These are phyloP conservation scores for Bathynomus jamesi DNA, from an alignment of 1,140 invertebrate genomes.

Conservation along the genomic window DNA sequence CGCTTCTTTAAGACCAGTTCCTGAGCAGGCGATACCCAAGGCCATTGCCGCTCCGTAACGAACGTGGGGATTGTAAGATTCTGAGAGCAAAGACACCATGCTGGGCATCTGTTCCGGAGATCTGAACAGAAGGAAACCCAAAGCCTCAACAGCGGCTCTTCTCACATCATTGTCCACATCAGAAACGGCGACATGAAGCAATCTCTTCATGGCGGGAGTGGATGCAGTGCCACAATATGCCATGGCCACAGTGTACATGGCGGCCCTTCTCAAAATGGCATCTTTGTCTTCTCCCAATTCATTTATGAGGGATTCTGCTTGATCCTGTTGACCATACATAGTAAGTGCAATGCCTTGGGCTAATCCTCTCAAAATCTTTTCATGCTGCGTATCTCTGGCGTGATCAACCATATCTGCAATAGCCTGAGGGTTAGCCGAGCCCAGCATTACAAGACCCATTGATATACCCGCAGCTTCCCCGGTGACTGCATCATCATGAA, in stretches of 20 bases:
- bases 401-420: slow-evolving; percentile 93
- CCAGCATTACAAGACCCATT: slow-evolving; percentile 98
- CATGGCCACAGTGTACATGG: slow-evolving; percentile 96
- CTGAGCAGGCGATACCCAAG: slow-evolving; percentile 88
- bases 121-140: slow-evolving; percentile 91
- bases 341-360: slow-evolving; percentile 73
- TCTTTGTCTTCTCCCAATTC: slow-evolving; percentile 61
- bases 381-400: slow-evolving; percentile 90
- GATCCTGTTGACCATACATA: slow-evolving; percentile 93
- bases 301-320: slow-evolving; percentile 88
- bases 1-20: slow-evolving; percentile 63
- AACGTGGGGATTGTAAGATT: slow-evolving; percentile 99
- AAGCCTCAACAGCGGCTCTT: slow-evolving; percentile 89
- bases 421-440: slow-evolving; percentile 72
- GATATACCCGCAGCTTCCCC: slow-evolving; percentile 96
- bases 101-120: slow-evolving; percentile 95
- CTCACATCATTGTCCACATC: slow-evolving; percentile 99
- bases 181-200: slow-evolving; percentile 93
- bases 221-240: slow-evolving; percentile 98
- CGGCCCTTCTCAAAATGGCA: slow-evolving; percentile 59
- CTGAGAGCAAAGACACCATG: slow-evolving; percentile 88
- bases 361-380: slow-evolving; percentile 79
- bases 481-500: slow-evolving; percentile 97
- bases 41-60: slow-evolving; percentile 99
- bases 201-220: slow-evolving; percentile 74